These are phyloP conservation scores for Maniola hyperantus DNA, from an alignment of 2,888 invertebrate species.

Conservation along the genomic window DNA sequence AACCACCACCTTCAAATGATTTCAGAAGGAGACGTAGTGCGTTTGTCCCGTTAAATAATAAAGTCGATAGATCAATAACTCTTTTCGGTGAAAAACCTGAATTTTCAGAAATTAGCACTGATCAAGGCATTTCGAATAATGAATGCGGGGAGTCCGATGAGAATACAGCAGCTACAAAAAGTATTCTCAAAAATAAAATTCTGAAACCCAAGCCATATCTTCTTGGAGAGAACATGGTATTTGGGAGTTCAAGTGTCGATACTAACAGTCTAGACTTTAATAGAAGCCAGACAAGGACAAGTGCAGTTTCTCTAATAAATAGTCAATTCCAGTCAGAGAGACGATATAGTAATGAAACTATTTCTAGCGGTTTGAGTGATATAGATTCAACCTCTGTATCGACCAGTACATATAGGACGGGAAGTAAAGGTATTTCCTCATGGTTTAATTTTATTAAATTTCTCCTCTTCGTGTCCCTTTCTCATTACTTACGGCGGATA, in stretches of 20 bases:
- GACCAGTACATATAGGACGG: conserved; percentile 49
- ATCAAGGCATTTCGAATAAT: conserved; percentile 46
- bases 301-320: conserved; percentile 69
- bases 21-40: conserved; percentile 87
- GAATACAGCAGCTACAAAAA: conserved; percentile 83
- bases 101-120: conserved; percentile 47
- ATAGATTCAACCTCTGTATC: conserved; percentile 1
- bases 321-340: conserved; percentile 62
- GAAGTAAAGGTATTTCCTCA: conserved; percentile 55
- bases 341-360: conserved; percentile 50
- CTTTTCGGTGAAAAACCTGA: conserved; percentile 83
- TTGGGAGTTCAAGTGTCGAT: conserved; percentile 55
- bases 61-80: conserved; percentile 81
- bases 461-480: too few species aligned
- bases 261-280: conserved; percentile 42
- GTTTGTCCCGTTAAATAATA: conserved; percentile 69
- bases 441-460: too few species aligned
- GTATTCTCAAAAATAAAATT: conserved; percentile 89
- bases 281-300: conserved; percentile 47
- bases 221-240: conserved; percentile 85
- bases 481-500: too few species aligned
- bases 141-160: conserved; percentile 66
- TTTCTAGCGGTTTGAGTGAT: conserved; percentile 47
- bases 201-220: conserved; percentile 89
- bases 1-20: conserved; percentile 92